Evolutionary conservation across 2,888 invertebrate genomes (phyloP).

Genomic region (Myopa tessellatipennis): DNA sequence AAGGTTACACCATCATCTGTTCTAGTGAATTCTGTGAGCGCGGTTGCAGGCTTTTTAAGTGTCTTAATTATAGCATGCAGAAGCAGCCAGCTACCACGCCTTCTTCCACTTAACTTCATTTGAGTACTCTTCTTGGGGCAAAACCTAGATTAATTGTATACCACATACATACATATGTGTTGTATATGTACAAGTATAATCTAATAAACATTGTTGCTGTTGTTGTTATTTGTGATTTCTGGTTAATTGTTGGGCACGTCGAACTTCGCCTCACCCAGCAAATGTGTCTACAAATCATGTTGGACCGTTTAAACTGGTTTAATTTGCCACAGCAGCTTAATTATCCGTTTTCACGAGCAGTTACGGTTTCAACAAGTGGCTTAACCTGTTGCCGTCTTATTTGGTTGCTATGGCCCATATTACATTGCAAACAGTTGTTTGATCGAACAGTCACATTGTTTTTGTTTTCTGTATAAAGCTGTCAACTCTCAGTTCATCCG

Average conservation of each 20-base stretch:
- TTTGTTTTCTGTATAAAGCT: too few relatives aligned
- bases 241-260: slow-evolving; percentile 21
- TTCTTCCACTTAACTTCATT: background rate
- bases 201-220: slow-evolving; percentile 21
- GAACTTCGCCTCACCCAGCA: background rate
- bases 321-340: slow-evolving; percentile 31
- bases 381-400: slow-evolving; percentile 20
- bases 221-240: background rate
- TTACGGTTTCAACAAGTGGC: slow-evolving; percentile 9
- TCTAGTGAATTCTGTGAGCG: background rate
- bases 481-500: too few relatives aligned
- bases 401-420: too few relatives aligned
- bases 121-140: background rate
- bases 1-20: background rate
- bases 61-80: slow-evolving; percentile 28
- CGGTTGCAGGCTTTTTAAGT: slow-evolving; percentile 19
- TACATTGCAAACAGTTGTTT: too few relatives aligned
- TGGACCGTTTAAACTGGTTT: slow-evolving; percentile 8
- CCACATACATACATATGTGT: background rate
- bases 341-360: slow-evolving; percentile 27
- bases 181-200: background rate
- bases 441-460: too few relatives aligned
- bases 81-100: background rate
- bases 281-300: slow-evolving; percentile 8
- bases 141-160: background rate